A percentile compares a stretch with the other conserved stretches of the same genome.
Evolutionary conservation across 2,113 vertebrate genomes (phyloP).

Genomic region (Climacteris rufus): DNA sequence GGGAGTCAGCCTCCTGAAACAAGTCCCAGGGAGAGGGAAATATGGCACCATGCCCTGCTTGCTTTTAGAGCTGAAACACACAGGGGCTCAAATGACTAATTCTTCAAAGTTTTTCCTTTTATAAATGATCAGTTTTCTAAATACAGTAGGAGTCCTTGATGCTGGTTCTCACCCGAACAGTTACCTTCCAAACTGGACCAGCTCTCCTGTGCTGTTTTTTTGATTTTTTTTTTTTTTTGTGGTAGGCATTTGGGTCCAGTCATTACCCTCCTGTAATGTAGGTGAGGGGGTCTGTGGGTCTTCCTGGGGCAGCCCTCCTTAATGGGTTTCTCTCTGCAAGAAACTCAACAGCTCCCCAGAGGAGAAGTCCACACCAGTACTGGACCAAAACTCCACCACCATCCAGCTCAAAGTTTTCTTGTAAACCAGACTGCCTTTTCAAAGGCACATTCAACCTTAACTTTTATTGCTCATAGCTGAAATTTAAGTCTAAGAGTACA

Average conservation of each 20-base stretch:
- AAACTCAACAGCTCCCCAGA: not conserved
- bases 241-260: not conserved
- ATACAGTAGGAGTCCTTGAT: not conserved
- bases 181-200: not conserved
- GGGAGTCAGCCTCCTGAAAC: constrained; percentile 45
- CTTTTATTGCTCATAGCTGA: not conserved
- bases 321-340: not conserved
- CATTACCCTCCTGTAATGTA: rapidly evolving
- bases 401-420: not conserved
- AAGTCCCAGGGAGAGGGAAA: constrained; percentile 28
- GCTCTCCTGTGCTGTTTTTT: not conserved
- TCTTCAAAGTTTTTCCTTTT: not conserved
- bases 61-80: constrained; percentile 37
- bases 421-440: not conserved
- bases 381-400: not conserved
- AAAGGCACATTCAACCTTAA: not conserved
- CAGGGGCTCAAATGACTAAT: not conserved
- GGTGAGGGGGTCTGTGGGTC: not conserved
- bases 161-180: not conserved
- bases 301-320: not conserved
- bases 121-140: constrained; percentile 15
- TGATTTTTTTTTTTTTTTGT: not conserved
- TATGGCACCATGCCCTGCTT: constrained; percentile 29
- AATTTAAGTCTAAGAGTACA: not conserved
- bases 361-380: not conserved